phyloP scores from a whole-genome alignment of 2,113 vertebrate species.

The Ptilorrhoa leucosticta region DNA sequence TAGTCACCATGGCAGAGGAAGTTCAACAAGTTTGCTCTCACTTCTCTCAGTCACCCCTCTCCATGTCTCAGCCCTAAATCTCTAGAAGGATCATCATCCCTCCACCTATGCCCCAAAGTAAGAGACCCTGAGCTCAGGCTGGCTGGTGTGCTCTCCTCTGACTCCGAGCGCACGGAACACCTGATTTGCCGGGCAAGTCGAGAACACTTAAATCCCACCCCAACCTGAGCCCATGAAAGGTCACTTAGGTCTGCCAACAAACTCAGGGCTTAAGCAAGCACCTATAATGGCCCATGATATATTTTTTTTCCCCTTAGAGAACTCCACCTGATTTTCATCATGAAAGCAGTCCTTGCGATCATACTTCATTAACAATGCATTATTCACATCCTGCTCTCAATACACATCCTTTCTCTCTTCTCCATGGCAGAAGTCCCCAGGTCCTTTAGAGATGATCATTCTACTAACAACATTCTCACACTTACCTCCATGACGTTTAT shows the following conservation, averaged over 20 bases:
- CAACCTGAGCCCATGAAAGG: neutral
- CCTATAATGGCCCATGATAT: neutral
- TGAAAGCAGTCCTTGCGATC: rapidly evolving
- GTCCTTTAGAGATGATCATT: neutral
- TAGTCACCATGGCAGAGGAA: rapidly evolving
- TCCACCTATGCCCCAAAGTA: no score
- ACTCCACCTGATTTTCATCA: neutral
- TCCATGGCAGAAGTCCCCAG: neutral
- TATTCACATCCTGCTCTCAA: neutral
- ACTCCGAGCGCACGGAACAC: rapidly evolving
- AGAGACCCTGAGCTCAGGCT: neutral
- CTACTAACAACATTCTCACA: neutral
- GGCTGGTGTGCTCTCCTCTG: rapidly evolving
- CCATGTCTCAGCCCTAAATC: neutral
- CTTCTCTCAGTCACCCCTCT: neutral
- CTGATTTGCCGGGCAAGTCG: neutral
- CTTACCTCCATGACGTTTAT: rapidly evolving
- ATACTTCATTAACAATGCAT: neutral
- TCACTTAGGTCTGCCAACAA: neutral
- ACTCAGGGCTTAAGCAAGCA: neutral
- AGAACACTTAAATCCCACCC: neutral
- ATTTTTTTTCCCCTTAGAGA: neutral
- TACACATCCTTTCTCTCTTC: neutral
- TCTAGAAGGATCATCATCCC: neutral
- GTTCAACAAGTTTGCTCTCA: neutral